These are phyloP conservation scores for Ormyrus pomaceus DNA, from an alignment of 2,888 invertebrate genomes.

Conservation along the genomic window DNA sequence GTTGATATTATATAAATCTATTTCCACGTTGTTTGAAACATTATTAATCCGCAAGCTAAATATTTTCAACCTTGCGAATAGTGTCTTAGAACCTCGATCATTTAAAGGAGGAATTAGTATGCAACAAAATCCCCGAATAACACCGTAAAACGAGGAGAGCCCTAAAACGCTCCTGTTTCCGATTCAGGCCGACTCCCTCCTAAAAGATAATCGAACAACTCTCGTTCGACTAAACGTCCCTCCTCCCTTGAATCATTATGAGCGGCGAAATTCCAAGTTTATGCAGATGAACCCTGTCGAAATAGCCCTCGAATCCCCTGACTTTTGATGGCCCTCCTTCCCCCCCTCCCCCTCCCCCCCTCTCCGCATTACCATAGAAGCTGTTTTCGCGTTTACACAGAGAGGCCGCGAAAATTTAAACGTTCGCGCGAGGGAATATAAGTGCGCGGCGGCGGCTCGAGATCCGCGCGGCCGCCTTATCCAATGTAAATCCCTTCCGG, in stretches of 20 bases:
- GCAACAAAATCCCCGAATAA: too few relatives aligned
- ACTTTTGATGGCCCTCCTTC: constrained; percentile 5
- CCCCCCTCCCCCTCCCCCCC: neutral
- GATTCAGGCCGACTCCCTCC: too few relatives aligned
- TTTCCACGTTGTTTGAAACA: too few relatives aligned
- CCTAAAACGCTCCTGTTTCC: too few relatives aligned
- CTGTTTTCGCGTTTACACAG: constrained; percentile 28
- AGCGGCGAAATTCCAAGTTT: constrained; percentile 35
- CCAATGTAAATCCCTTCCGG: constrained; percentile 53
- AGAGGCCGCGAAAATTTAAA: constrained; percentile 31
- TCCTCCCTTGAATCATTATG: constrained; percentile 5
- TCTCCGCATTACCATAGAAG: constrained; percentile 39
- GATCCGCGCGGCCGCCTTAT: constrained; percentile 40
- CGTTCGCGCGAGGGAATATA: constrained; percentile 30
- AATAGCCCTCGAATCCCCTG: constrained; percentile 34
- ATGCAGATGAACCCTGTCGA: constrained; percentile 20
- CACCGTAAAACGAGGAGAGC: too few relatives aligned
- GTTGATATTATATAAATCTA: too few relatives aligned
- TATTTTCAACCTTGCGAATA: too few relatives aligned
- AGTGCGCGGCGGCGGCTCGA: constrained; percentile 1
- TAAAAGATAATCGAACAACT: neutral
- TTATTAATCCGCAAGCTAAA: too few relatives aligned
- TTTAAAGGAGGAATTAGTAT: too few relatives aligned
- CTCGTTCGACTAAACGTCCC: neutral
- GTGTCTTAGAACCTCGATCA: too few relatives aligned